Evolutionary conservation across 2,888 invertebrate species (phyloP), one percentile per base, ranked within the genome.

Genomic region (Lochmaea crataegi): DNA sequence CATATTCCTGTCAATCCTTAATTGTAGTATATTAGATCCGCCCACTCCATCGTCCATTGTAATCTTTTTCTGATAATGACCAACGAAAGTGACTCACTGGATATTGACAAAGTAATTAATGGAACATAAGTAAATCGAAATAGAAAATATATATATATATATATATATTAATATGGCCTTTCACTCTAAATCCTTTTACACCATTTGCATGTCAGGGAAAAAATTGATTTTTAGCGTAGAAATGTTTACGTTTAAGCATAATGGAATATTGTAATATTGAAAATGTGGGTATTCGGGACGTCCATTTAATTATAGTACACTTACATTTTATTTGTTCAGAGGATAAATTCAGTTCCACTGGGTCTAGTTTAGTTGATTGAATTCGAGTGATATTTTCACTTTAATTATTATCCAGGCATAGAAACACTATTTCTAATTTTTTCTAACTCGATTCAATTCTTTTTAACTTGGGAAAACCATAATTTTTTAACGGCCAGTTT

Each of bases 171-270:
- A 68, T 68, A 9, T 70, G 70, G 68, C 42, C 65, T 71, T 65
- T 78, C 77, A 77, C 75, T 79, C 78, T 79, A 81, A 82, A 82
- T 81, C 81, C 78, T 80, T 83, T 79, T 80, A 78, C 79, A 78
- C 79, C 80, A 82, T 82, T 82, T 82, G 82, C 81, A 81, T 82
- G 83, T 77, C 79, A 80, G 68, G 76, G 68, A 73, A 84, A 84
- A 74, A 84, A 84, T 84, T 84, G 84, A 84, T 84, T 84, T 84
- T 84, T 82, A 79, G 78, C 74, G 77, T 68, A 68, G 65, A 73
- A 38, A 64, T 71, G 75, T 76, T 75, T 74, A 71, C 61, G 63
- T 60, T 61, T 45, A 58, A 42, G 42, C 16, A 22, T 65, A 66
- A 66, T 73, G 74, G 78, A 79, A 78, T 78, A 78, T 76, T 76